Conservation (phyloP, 2,797 vertebrate species). For the Gymnodraco acuticeps region DNA sequence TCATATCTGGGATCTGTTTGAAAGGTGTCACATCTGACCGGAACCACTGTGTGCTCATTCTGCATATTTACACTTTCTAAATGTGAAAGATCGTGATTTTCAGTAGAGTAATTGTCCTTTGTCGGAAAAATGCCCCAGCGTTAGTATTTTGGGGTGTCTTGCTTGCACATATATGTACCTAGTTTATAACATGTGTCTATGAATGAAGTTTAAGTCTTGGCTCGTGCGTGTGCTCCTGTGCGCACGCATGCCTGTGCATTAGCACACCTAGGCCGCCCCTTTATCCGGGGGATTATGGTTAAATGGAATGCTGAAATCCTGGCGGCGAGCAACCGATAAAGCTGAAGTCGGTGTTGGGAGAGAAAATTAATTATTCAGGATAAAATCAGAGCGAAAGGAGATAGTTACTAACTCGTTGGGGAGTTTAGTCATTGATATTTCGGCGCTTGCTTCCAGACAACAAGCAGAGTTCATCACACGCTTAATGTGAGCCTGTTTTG, state of each 20-base stretch:
- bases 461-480: conserved; percentile 70
- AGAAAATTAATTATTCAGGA: conserved; percentile 84
- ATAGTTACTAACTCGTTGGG: conserved; percentile 76
- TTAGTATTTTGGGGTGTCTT: conserved; percentile 12
- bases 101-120: conserved; percentile 7
- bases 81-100: conserved; percentile 12
- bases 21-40: conserved; percentile 30
- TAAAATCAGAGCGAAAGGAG: conserved; percentile 78
- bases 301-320: conserved; percentile 81
- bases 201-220: conserved; percentile 54
- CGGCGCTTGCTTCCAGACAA: conserved; percentile 64
- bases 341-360: conserved; percentile 66
- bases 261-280: conserved; percentile 73
- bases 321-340: conserved; percentile 71
- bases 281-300: conserved; percentile 82
- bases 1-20: conserved; percentile 36
- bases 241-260: conserved; percentile 63
- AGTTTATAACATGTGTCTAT: conserved; percentile 45
- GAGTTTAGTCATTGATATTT: conserved; percentile 84
- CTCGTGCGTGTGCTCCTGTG: conserved; percentile 20
- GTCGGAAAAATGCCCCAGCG: neutral
- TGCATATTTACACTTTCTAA: conserved; percentile 16
- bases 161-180: conserved; percentile 24
- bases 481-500: conserved; percentile 53
- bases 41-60: conserved; percentile 14